Evolutionary conservation across 1,140 invertebrate genomes (phyloP).

Genomic region (Nomia melanderi): DNA sequence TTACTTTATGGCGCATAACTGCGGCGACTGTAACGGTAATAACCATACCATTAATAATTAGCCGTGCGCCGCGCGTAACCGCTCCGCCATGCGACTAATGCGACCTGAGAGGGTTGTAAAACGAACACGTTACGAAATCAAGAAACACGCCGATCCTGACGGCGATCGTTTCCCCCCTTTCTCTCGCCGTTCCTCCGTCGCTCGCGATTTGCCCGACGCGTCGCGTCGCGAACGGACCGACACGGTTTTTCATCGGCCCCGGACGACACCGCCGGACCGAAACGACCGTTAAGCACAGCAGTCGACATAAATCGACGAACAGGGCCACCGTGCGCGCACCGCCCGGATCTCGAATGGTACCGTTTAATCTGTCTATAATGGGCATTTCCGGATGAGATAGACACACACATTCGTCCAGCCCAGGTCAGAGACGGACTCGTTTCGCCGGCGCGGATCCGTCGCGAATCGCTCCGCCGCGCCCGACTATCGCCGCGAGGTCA

Average conservation of each 20-base stretch:
- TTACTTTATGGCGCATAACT: constrained; percentile 67
- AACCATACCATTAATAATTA: constrained; percentile 76
- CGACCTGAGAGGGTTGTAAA: constrained; percentile 63
- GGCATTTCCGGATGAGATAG: constrained; percentile 34
- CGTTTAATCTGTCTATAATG: constrained; percentile 53
- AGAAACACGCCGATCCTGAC: not conserved
- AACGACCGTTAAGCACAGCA: constrained; percentile 28
- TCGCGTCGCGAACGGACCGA: not conserved
- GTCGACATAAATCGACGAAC: constrained; percentile 38
- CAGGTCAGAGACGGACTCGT: not conserved
- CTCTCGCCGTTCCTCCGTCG: not conserved
- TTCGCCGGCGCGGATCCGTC: not conserved
- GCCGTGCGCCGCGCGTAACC: constrained; percentile 63
- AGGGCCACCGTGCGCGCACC: not conserved
- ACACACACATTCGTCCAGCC: constrained; percentile 38
- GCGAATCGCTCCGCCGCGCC: not conserved
- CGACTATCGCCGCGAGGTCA: not conserved
- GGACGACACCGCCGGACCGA: not conserved
- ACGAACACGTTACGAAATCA: constrained; percentile 68
- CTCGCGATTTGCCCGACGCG: not conserved
- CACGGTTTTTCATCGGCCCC: constrained; percentile 23
- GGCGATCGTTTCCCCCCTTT: constrained; percentile 5
- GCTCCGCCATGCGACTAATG: constrained; percentile 60
- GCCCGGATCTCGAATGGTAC: constrained; percentile 38
- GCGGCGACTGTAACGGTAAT: constrained; percentile 70